Evolutionary conservation across 2,113 vertebrate species (phyloP).

Genomic region (Geococcyx californianus): DNA sequence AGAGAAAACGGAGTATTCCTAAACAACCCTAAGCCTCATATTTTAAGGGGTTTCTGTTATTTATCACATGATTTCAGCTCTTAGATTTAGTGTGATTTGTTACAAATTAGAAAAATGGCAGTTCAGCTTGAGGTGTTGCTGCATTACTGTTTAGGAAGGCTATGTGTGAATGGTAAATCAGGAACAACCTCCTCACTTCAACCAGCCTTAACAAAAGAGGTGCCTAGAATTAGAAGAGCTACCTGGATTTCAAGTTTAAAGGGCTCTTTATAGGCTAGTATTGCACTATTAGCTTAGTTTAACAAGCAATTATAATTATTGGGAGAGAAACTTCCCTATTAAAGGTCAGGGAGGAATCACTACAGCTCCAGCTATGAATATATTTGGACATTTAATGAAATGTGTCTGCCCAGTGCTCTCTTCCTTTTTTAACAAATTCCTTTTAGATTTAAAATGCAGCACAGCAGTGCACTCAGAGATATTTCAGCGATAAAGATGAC

Average conservation of each 20-base stretch:
- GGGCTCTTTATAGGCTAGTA: background rate
- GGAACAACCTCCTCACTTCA: background rate
- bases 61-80: background rate
- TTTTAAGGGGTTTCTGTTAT: background rate
- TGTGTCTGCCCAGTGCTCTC: background rate
- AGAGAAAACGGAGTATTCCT: background rate
- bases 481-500: background rate
- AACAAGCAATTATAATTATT: background rate
- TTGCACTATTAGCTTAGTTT: background rate
- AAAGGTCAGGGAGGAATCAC: background rate
- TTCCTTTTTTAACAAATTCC: background rate
- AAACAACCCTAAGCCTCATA: background rate
- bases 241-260: background rate
- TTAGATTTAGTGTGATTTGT: background rate
- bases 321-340: background rate
- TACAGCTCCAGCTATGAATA: background rate
- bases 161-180: background rate
- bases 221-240: background rate
- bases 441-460: conserved; percentile 1
- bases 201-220: background rate
- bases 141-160: background rate
- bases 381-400: conserved; percentile 36
- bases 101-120: background rate
- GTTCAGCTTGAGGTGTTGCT: background rate
- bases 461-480: background rate